Evolutionary conservation across 1,140 invertebrate species (phyloP).

Genomic region (Kradibia gibbosae): DNA sequence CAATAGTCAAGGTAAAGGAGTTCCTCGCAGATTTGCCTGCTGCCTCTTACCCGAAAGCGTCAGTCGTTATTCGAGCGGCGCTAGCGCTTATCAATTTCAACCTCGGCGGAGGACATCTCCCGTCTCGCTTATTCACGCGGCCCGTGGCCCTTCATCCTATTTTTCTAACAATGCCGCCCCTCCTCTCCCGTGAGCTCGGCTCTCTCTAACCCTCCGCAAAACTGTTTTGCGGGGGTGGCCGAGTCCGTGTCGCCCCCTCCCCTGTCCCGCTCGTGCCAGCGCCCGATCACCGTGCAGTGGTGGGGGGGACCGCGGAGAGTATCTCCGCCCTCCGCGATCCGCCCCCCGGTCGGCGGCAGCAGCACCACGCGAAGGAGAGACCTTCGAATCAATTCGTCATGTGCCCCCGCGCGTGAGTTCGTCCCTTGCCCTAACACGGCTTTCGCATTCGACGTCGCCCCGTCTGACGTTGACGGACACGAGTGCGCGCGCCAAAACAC

Average conservation of each 20-base stretch:
- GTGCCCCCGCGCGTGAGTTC: slow-evolving; percentile 57
- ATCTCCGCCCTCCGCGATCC: slow-evolving; percentile 60
- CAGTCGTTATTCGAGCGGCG: too few species aligned
- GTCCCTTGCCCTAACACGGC: slow-evolving; percentile 57
- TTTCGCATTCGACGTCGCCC: slow-evolving; percentile 56
- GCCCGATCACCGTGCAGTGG: too few species aligned
- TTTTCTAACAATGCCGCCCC: slow-evolving; percentile 62
- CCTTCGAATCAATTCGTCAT: slow-evolving; percentile 67
- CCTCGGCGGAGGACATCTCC: too few species aligned
- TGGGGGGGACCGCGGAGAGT: slow-evolving; percentile 29
- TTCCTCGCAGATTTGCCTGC: too few species aligned
- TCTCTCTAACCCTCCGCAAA: slow-evolving; percentile 14
- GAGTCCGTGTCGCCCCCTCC: slow-evolving; percentile 13
- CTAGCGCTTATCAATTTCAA: too few species aligned
- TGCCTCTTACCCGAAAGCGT: too few species aligned
- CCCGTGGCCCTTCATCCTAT: slow-evolving; percentile 54
- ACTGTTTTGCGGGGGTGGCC: slow-evolving; percentile 51
- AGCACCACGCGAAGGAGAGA: slow-evolving; percentile 49
- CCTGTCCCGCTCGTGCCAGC: too few species aligned
- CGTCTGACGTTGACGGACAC: slow-evolving; percentile 49
- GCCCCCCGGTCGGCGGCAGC: slow-evolving; percentile 51
- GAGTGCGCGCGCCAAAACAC: slow-evolving; percentile 21
- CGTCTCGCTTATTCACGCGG: not conserved
- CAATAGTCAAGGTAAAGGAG: too few species aligned
- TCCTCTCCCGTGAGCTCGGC: slow-evolving; percentile 24